Evolutionary conservation across 2,888 invertebrate species (phyloP), one percentile per base, ranked within the genome.

Genomic region (Reticulitermes lucifugus): DNA sequence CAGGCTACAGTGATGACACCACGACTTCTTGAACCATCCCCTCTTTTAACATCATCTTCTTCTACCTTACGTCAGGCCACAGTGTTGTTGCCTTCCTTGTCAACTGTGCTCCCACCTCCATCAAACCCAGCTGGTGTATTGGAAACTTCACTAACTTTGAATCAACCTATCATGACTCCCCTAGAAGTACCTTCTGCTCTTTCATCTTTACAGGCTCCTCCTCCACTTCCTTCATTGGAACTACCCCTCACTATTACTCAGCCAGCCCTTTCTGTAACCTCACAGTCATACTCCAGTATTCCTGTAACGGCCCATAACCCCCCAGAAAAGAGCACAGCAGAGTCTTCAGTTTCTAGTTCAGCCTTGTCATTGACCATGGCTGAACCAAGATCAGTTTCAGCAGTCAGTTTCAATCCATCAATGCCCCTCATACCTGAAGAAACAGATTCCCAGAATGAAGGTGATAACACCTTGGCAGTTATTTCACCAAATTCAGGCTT

Each of bases 151-250:
- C 92, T 95, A 7, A 93, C 95, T 21, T 91, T 96, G 25, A 93
- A 96, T 89, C 96, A 95, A 90, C 95, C 96, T 0, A 96, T 96
- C 83, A 96, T 96, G 96, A 95, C 96, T 1, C 95, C 96, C 0
- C 91, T 95, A 46, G 96, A 96, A 90, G 93, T 95, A 43, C 96
- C 96, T 9, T 87, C 86, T 14, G 43, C 60, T 35, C 60, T 43
- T 12, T 55, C 83, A 29, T 55, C 73, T 73, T 60, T 41, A 60
- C 25, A 82, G 18, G 75, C 82, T 22, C 55, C 60, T 35, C 85
- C 85, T 71, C 71, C 84, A 41, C 82, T 73, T 25, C 41, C 85
- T 82, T 81, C 81, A 60, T 65, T 81, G n/a, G 81, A 81, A 43
- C 70, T 81, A 22, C 81, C 81, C 18, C 81, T 81, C 12, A 81